phyloP scores from a whole-genome alignment of 2,113 vertebrate genomes.

The Rhadina sibilatrix region DNA sequence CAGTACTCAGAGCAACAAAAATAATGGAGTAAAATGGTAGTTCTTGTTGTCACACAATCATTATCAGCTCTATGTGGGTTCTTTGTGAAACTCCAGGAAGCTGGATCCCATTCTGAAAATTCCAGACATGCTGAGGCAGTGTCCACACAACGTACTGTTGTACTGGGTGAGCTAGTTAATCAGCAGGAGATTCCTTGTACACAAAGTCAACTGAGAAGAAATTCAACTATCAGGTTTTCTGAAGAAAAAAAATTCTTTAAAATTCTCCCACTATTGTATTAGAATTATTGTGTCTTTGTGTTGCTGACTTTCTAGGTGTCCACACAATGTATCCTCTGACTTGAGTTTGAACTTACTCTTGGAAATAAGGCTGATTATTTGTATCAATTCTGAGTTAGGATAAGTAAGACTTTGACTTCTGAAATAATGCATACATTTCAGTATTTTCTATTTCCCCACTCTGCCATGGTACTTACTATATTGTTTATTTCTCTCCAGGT shows the following conservation, averaged over 20 bases:
- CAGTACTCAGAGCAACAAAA: neutral
- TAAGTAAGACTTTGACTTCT: constrained; percentile 3
- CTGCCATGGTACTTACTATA: neutral
- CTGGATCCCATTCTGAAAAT: neutral
- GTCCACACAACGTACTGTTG: neutral
- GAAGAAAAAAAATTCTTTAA: neutral
- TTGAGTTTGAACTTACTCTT: neutral
- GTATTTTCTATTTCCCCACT: neutral
- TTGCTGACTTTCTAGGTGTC: neutral
- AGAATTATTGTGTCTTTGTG: neutral
- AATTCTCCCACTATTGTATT: neutral
- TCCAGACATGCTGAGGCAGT: neutral
- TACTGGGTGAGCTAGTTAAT: neutral
- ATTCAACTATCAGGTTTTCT: neutral
- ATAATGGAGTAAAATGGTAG: neutral
- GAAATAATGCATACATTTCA: neutral
- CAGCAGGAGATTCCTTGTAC: neutral
- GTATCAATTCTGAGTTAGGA: neutral
- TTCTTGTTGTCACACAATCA: neutral
- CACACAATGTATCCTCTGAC: neutral
- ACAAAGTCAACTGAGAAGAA: neutral
- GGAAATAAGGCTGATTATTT: neutral
- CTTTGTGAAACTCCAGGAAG: neutral
- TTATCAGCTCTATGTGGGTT: neutral
- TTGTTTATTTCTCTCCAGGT: constrained; percentile 7